Percentiles rank a stretch among this genome's conserved stretches.
Evolutionary conservation across 2,888 invertebrate species (phyloP).

Genomic region (Pycnomerus fuliginosus): DNA sequence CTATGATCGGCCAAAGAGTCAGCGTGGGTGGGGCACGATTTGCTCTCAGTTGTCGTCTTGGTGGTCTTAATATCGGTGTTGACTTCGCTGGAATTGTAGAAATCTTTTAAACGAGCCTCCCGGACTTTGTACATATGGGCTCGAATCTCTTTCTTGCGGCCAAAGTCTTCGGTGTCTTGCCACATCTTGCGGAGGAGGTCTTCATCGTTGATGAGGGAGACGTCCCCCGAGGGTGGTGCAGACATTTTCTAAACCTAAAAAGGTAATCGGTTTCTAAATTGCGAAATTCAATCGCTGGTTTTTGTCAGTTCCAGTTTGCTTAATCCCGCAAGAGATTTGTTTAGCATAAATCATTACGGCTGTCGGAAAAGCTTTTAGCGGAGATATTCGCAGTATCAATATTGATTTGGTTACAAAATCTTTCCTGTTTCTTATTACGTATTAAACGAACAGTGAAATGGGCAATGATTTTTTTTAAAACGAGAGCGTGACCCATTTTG

Average conservation of each 20-base stretch:
- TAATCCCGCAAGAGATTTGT: no score
- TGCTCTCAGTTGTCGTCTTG: conserved; percentile 27
- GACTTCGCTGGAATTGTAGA: conserved; percentile 57
- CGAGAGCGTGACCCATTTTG: no score
- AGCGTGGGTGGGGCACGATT: conserved; percentile 55
- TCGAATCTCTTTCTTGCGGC: conserved; percentile 82
- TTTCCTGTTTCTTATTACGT: no score
- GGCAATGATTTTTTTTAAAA: no score
- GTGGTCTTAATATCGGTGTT: conserved; percentile 36
- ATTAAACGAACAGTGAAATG: no score
- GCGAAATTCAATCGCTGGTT: no score
- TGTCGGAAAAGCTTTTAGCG: no score
- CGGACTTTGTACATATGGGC: conserved; percentile 82
- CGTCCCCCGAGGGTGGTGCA: conserved; percentile 57
- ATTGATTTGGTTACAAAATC: no score
- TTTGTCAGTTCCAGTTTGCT: no score
- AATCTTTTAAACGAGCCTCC: conserved; percentile 74
- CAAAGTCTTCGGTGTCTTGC: conserved; percentile 84
- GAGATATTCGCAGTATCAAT: no score
- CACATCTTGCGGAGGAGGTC: conserved; percentile 78
- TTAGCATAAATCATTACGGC: no score
- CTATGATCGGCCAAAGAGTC: conserved; percentile 74
- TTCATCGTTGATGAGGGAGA: conserved; percentile 72
- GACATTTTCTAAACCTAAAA: conserved; percentile 28
- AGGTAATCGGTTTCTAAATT: no score